Base-by-base conservation (phyloP, 1,140 invertebrate genomes). In the Trachelipus rathkii region DNA sequence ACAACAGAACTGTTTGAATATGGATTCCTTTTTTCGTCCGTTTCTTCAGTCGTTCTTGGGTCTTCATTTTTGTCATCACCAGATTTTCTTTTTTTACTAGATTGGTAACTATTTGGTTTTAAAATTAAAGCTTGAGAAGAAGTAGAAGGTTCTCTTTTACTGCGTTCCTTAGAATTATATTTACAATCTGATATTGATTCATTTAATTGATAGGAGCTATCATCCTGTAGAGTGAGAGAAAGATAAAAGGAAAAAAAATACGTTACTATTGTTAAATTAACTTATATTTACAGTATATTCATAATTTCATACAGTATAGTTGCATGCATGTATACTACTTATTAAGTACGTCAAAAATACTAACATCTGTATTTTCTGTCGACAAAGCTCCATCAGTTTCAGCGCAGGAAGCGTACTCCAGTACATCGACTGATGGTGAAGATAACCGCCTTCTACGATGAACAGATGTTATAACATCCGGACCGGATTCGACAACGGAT, bases 361-460 rank as follows among this genome's bases (percentile, higher is more conserved):
- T 60, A 4, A 60, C 50, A 19, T 60, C 50, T 4, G 50, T 60
- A 60, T 60, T 60, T 60, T 60, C 50, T 13, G 50, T 60, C 50
- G 50, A 60, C 50, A 60, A 19, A 15, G 50, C 50, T 60, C 50
- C 50, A 19, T 60, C 50, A 60, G 50, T 60, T 2, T 60, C 50
- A 60, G 50, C 50, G 50, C 50, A 13, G 50, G 50, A 60, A 13
- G 50, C 50, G 50, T 60, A 60, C 19, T 60, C 50, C 50, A 60
- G 8, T 2, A 60, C 50, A 8, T 60, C 50, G 50, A 60, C 19
- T 2, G 19, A 13, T 8, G 50, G 50, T 2, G 50, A 60, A 13
- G 50, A 60, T 8, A 60, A 15, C 50, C 50, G 2, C 19, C 50
- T 13, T 60, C 50, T 13, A 2, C 19, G 11, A 33, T 33, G 33